phyloP scores from a whole-genome alignment of 2,113 vertebrate species.

The Brachypteracias leptosomus region DNA sequence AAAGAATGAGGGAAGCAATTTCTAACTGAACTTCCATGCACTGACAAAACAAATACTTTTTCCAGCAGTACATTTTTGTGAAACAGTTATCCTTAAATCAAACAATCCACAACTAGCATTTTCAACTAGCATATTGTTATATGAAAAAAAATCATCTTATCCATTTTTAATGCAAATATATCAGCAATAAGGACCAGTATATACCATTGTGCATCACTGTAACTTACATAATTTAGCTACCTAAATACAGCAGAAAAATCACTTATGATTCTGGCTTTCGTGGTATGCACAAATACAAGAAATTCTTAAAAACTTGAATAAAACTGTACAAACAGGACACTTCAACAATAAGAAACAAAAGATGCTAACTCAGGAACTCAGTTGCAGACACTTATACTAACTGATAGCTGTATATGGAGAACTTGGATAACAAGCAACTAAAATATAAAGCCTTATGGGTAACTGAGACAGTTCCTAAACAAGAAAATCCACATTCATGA shows the following conservation, averaged over 20 bases:
- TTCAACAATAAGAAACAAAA: not conserved
- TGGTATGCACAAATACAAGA: not conserved
- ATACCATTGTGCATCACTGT: not conserved
- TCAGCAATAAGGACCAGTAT: no score
- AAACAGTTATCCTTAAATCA: not conserved
- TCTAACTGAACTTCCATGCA: not conserved
- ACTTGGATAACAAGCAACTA: not conserved
- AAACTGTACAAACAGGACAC: not conserved
- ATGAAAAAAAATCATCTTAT: not conserved
- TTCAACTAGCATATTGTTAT: not conserved
- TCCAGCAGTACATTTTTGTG: not conserved
- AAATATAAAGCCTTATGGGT: not conserved
- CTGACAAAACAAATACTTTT: not conserved
- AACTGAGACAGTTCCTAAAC: not conserved
- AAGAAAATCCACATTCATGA: not conserved
- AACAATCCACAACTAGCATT: not conserved
- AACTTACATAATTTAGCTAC: not conserved
- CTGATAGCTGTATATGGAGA: not conserved
- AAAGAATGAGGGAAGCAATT: not conserved
- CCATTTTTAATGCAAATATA: not conserved
- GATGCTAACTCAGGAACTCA: not conserved
- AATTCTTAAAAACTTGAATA: not conserved
- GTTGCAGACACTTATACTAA: not conserved
- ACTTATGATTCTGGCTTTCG: not conserved
- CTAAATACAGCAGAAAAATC: not conserved